Conservation (phyloP, 23 tunicate genomes). For the Pegea sp. region DNA sequence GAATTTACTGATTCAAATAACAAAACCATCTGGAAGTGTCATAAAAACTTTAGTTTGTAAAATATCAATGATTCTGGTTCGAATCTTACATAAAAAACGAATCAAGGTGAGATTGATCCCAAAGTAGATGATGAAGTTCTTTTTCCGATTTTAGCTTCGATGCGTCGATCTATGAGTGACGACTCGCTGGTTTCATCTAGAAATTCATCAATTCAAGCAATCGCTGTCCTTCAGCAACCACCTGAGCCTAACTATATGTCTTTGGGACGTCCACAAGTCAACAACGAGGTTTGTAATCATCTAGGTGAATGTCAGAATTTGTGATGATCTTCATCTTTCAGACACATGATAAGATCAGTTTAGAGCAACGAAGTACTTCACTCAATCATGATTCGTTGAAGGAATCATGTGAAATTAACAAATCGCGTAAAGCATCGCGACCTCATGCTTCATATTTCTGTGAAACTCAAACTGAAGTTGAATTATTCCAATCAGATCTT, state of each 20-base stretch:
- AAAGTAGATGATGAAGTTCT: neutral
- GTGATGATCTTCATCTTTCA: too few species aligned
- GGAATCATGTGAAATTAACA: too few species aligned
- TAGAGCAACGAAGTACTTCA: neutral
- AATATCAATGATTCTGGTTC: neutral
- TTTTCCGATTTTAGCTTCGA: conserved; percentile 14
- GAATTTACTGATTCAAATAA: too few species aligned
- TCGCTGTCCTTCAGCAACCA: neutral
- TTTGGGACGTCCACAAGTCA: too few species aligned
- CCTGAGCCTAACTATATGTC: neutral
- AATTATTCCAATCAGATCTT: too few species aligned
- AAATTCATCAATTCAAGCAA: conserved; percentile 10
- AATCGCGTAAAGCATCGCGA: neutral
- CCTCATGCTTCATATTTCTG: neutral
- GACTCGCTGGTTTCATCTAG: conserved; percentile 50
- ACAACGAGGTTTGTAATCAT: too few species aligned
- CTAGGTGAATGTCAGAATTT: too few species aligned
- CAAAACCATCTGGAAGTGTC: too few species aligned
- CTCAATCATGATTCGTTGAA: too few species aligned
- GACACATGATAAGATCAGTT: neutral
- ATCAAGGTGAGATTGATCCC: neutral
- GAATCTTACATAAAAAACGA: neutral
- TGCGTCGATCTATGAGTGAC: conserved; percentile 56
- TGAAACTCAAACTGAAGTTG: too few species aligned
- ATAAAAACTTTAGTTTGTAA: neutral